These are phyloP conservation scores for Adineta ricciae DNA, from an alignment of 2,888 invertebrate species.

Conservation along the genomic window DNA sequence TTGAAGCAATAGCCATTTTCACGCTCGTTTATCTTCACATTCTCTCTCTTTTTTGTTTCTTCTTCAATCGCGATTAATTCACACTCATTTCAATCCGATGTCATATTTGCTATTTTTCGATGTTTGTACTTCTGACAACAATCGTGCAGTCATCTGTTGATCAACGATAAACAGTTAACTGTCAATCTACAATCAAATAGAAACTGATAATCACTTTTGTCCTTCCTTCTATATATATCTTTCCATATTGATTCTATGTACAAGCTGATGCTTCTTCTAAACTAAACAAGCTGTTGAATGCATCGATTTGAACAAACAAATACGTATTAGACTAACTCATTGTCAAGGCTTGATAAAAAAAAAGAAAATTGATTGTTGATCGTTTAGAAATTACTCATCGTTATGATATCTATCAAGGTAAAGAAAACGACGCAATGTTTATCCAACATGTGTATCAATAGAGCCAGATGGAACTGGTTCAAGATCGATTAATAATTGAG, in stretches of 20 bases:
- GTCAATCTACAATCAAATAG: slow-evolving; percentile 7
- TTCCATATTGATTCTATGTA: neutral
- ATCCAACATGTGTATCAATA: neutral
- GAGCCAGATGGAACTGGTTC: neutral
- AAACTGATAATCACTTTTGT: slow-evolving; percentile 7
- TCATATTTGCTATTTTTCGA: neutral
- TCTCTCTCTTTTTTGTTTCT: too few species aligned
- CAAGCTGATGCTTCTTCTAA: neutral
- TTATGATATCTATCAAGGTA: neutral
- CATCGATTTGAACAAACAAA: neutral
- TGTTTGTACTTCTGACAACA: neutral
- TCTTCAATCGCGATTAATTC: neutral
- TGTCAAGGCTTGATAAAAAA: neutral
- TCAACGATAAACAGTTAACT: slow-evolving; percentile 7
- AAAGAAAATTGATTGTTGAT: neutral
- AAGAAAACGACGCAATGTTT: neutral
- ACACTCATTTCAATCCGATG: neutral
- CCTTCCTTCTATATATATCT: neutral
- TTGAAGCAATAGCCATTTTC: neutral
- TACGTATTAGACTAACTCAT: neutral
- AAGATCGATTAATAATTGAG: neutral
- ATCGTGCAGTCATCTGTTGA: neutral
- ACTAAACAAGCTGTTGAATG: neutral
- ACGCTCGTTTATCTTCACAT: neutral
- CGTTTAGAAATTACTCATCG: neutral